A percentile compares a stretch with the other conserved stretches of the same genome.
phyloP scores from a whole-genome alignment of 2,888 invertebrate genomes.

The Perithous albicinctus region DNA sequence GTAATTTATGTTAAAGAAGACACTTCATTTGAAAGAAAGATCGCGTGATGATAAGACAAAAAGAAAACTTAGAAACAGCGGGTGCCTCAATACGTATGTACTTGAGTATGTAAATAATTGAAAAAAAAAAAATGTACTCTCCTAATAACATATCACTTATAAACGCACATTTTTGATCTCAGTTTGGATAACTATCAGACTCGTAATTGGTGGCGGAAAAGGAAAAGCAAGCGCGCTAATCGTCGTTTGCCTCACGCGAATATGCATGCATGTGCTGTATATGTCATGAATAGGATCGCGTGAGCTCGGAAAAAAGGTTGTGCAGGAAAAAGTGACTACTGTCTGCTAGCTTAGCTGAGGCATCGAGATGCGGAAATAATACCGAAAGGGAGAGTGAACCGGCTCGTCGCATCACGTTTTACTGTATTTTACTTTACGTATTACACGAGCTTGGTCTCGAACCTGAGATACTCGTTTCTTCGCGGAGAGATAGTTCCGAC shows the following conservation, averaged over 20 bases:
- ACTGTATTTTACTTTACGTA: slow-evolving; percentile 38
- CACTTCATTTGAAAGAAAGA: background rate
- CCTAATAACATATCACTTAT: slow-evolving; percentile 16
- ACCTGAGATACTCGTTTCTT: slow-evolving; percentile 56
- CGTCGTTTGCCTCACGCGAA: slow-evolving; percentile 36
- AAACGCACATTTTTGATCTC: slow-evolving; percentile 27
- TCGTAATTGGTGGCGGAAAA: slow-evolving; percentile 26
- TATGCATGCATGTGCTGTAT: slow-evolving; percentile 4
- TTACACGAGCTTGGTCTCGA: slow-evolving; percentile 9
- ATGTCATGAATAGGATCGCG: slow-evolving; percentile 56
- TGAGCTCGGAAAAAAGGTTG: slow-evolving; percentile 60
- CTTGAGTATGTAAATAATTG: slow-evolving; percentile 3
- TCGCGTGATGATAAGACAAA: slow-evolving; percentile 44
- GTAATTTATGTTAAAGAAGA: background rate
- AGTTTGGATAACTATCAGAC: slow-evolving; percentile 24
- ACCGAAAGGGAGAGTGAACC: slow-evolving; percentile 65
- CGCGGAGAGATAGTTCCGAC: slow-evolving; percentile 31
- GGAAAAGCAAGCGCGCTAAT: slow-evolving; percentile 39
- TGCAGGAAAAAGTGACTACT: slow-evolving; percentile 22
- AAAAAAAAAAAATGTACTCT: slow-evolving; percentile 31
- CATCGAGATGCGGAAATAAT: slow-evolving; percentile 61
- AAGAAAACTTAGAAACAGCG: slow-evolving; percentile 19
- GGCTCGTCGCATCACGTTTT: slow-evolving; percentile 63
- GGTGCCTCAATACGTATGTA: slow-evolving; percentile 6
- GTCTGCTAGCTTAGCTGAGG: slow-evolving; percentile 41